Evolutionary conservation across 2,797 vertebrate genomes (phyloP).

Genomic region (Sebastes oblongus): DNA sequence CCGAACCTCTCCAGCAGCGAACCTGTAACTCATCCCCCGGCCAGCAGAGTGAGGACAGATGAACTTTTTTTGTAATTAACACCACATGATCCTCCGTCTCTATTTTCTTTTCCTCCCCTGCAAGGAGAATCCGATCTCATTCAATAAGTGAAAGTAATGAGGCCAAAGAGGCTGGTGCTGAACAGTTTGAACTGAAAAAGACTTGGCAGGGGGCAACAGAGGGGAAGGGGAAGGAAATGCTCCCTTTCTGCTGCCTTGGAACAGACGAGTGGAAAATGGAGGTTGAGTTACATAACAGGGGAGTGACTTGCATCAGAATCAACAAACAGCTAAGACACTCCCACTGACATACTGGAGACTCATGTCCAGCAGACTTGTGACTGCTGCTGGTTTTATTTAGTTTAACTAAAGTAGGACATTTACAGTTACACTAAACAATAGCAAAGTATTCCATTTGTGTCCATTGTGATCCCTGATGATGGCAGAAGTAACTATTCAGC

Average conservation of each 20-base stretch:
- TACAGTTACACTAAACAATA: not conserved
- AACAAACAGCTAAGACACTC: not conserved
- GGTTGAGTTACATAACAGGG: conserved; percentile 39
- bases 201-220: conserved; percentile 39
- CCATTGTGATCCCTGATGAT: not conserved
- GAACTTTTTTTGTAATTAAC: conserved; percentile 45
- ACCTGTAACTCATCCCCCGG: conserved; percentile 32
- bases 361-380: not conserved
- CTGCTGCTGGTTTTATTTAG: not conserved
- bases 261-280: conserved; percentile 52
- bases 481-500: not conserved
- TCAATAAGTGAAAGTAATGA: conserved; percentile 61
- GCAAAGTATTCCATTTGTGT: not conserved
- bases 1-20: conserved; percentile 31
- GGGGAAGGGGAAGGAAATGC: conserved; percentile 23
- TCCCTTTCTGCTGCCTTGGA: conserved; percentile 40
- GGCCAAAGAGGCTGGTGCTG: conserved; percentile 15
- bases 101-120: conserved; percentile 58
- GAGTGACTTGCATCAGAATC: not conserved
- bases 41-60: conserved; percentile 39
- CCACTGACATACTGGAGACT: not conserved
- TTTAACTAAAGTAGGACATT: not conserved
- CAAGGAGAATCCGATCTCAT: conserved; percentile 64
- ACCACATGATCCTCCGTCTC: conserved; percentile 58
- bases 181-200: conserved; percentile 17